Conservation (phyloP, 2,797 vertebrate species). For the Hydrolagus colliei region DNA sequence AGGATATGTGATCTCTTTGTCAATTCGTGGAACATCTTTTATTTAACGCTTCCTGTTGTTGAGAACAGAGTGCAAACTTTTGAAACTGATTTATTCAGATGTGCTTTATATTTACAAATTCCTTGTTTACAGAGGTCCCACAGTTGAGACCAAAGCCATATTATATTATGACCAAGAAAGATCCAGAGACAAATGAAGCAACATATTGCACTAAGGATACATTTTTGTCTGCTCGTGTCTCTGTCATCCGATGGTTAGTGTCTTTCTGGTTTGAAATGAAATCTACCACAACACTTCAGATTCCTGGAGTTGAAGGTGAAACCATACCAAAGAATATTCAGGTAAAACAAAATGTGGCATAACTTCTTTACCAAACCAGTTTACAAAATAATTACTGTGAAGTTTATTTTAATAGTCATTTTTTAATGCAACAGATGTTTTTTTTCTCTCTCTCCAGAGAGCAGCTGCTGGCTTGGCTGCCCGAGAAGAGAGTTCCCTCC, state of each 20-base stretch:
- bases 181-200: slow-evolving; percentile 81
- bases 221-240: slow-evolving; percentile 90
- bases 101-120: slow-evolving; percentile 33
- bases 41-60: no score
- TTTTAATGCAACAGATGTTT: neutral
- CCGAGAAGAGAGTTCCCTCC: slow-evolving; percentile 62
- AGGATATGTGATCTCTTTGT: no score
- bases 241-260: slow-evolving; percentile 96
- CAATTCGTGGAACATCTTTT: no score
- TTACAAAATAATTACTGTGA: neutral
- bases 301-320: slow-evolving; percentile 94
- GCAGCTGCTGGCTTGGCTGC: slow-evolving; percentile 86
- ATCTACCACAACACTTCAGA: slow-evolving; percentile 74
- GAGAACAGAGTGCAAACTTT: no score
- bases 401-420: neutral
- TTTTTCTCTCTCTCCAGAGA: slow-evolving; percentile 57
- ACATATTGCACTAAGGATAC: slow-evolving; percentile 94
- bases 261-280: slow-evolving; percentile 97
- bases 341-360: slow-evolving; percentile 54
- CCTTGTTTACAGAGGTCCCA: slow-evolving; percentile 71
- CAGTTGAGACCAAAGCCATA: slow-evolving; percentile 88
- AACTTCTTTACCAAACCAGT: slow-evolving; percentile 20
- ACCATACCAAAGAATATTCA: slow-evolving; percentile 96
- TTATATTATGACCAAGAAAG: slow-evolving; percentile 82
- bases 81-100: neutral